Percentiles rank a stretch among this genome's conserved stretches.
These are phyloP conservation scores for Caenorhabditis afra DNA, from an alignment of 2,888 invertebrate species.

Conservation along the genomic window DNA sequence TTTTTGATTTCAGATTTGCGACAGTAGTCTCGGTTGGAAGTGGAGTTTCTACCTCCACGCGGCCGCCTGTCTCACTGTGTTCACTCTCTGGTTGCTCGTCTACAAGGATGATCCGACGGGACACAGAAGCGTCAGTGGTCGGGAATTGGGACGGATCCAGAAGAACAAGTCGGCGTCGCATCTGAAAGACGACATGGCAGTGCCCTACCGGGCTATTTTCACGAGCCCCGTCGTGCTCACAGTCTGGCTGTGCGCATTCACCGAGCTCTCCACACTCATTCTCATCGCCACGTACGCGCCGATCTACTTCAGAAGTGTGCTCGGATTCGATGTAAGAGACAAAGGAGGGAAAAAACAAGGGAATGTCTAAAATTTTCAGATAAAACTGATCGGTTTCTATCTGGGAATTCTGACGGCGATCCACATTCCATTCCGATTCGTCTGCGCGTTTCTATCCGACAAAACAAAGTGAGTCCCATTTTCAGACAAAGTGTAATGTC, in stretches of 20 bases:
- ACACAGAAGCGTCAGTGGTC: slow-evolving; percentile 50
- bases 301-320: slow-evolving; percentile 66
- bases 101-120: slow-evolving; percentile 59
- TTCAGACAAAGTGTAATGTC: not conserved
- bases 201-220: slow-evolving; percentile 70
- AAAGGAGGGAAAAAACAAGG: not conserved
- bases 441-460: slow-evolving; percentile 69
- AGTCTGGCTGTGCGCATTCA: slow-evolving; percentile 73
- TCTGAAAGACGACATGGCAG: slow-evolving; percentile 62
- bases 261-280: slow-evolving; percentile 68
- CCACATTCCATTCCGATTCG: slow-evolving; percentile 70
- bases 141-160: slow-evolving; percentile 68
- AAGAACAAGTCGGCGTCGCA: slow-evolving; percentile 69
- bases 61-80: slow-evolving; percentile 39
- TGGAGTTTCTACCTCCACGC: slow-evolving; percentile 74
- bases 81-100: slow-evolving; percentile 53
- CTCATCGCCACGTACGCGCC: slow-evolving; percentile 70
- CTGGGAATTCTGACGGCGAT: slow-evolving; percentile 45
- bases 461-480: slow-evolving; percentile 54
- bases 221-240: slow-evolving; percentile 62
- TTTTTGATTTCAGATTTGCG: slow-evolving; percentile 59
- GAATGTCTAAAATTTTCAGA: slow-evolving; percentile 19
- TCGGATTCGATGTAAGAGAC: slow-evolving; percentile 41
- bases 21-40: slow-evolving; percentile 70
- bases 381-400: slow-evolving; percentile 52